Evolutionary conservation across 2,113 vertebrate species (phyloP).

Genomic region (Mesembrinibis cayennensis): DNA sequence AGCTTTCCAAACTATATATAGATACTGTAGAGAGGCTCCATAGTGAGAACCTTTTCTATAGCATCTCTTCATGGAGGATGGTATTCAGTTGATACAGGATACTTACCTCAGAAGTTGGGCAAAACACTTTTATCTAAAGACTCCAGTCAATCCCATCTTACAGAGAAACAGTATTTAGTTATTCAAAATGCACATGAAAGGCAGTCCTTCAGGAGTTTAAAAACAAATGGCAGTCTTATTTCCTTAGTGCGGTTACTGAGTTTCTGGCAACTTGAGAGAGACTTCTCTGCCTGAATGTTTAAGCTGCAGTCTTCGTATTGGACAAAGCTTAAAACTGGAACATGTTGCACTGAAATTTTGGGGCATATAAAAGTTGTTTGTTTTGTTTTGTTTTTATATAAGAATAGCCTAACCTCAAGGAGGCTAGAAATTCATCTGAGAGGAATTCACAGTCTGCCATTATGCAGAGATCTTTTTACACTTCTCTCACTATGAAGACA

Average conservation of each 20-base stretch:
- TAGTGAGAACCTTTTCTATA: background rate
- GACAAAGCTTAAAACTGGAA: background rate
- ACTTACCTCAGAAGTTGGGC: background rate
- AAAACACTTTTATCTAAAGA: background rate
- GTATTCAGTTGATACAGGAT: background rate
- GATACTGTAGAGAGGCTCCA: background rate
- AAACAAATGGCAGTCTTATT: background rate
- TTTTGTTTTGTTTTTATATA: background rate
- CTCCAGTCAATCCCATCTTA: background rate
- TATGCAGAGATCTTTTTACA: background rate
- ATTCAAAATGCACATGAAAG: background rate
- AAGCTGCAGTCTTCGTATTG: background rate
- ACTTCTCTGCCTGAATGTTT: background rate
- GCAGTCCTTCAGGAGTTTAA: background rate
- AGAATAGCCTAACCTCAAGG: background rate
- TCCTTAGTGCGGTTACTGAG: background rate
- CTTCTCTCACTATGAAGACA: background rate
- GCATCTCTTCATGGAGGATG: background rate
- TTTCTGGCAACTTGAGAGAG: background rate
- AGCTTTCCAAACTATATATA: slow-evolving; percentile 13
- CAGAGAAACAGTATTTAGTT: background rate
- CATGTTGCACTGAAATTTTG: background rate
- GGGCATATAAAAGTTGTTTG: background rate
- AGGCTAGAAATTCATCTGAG: background rate
- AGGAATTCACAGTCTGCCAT: background rate